Base-by-base conservation (phyloP, 1,140 invertebrate species). In the Heliothis virescens region DNA sequence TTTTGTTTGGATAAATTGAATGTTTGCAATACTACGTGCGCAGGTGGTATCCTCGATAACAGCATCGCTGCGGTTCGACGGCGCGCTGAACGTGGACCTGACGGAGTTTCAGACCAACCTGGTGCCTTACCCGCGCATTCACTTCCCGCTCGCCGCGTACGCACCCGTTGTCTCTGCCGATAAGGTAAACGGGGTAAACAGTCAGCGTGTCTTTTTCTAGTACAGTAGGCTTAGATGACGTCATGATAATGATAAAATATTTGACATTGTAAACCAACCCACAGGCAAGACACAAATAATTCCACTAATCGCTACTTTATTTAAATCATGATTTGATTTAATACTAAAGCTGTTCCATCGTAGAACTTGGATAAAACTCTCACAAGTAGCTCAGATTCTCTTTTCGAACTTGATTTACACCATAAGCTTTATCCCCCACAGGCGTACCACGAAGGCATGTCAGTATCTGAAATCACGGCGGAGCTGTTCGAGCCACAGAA, bases 31-130 rank as follows among this genome's bases (percentile, higher is more conserved):
- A 26, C 21, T 26, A 26, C 21, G 21, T 18, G 12, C 41, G 21
- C 96, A 97, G 94, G 97, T 97, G 63, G 97, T 98, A 16, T 97
- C 97, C 0, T 97, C 97, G 3, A 97, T 97, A 76, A 97, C 97
- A 2, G 97, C 97, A 4, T 97, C 97, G 12, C 90, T 98, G 13
- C 94, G 97, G 34, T 98, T 98, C 91, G 96, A 97, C 86, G 97
- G 97, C 57, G 96, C 97, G 4, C 92, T 98, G 12, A 98, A 97
- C 84, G 97, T 97, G 55, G 97, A 98, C 91, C 94, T 98, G 75
- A 97, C 96, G 0, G 98, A 98, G 93, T 98, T 98, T 95, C 97
- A 97, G 92, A 96, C 96, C 0, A 96, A 96, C 90, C 91, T 97
- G 62, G 96, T 97, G 13, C 96, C 96, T 0, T 97, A 97, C 87